These are phyloP conservation scores for Scotopteryx bipunctaria DNA, from an alignment of 2,888 invertebrate genomes.

Conservation along the genomic window DNA sequence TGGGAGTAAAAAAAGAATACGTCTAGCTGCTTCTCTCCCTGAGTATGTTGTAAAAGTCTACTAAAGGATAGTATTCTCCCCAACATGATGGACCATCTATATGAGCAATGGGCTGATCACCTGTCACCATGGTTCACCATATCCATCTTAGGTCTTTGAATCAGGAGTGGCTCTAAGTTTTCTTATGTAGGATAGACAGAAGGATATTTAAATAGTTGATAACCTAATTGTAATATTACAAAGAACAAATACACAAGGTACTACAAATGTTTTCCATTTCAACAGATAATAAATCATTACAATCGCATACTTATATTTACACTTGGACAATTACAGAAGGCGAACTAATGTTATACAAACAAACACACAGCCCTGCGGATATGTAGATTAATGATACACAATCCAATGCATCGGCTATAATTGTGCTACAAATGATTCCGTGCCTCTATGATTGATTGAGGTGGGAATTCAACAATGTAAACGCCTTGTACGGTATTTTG, in stretches of 20 bases:
- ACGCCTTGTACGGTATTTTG: constrained; percentile 30
- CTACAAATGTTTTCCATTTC: background rate
- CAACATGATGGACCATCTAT: no score
- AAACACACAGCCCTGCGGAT: constrained; percentile 64
- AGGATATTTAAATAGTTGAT: background rate
- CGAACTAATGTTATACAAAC: constrained; percentile 58
- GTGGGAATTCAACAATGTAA: constrained; percentile 45
- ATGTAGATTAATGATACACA: constrained; percentile 74
- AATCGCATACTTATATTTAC: constrained; percentile 46
- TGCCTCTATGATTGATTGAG: constrained; percentile 58
- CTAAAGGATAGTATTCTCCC: no score
- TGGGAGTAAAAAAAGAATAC: no score
- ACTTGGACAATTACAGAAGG: constrained; percentile 43
- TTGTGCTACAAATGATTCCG: constrained; percentile 74
- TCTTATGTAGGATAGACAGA: no score
- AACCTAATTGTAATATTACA: background rate
- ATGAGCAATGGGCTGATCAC: no score
- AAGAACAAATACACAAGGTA: no score
- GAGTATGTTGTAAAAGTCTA: no score
- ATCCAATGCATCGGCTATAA: constrained; percentile 64
- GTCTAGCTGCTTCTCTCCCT: no score
- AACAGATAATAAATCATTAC: constrained; percentile 46
- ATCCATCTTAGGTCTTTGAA: no score
- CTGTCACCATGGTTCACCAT: no score
- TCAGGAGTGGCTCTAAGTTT: no score